These are phyloP conservation scores for Labrus mixtus DNA, from an alignment of 2,113 vertebrate genomes.

Conservation along the genomic window DNA sequence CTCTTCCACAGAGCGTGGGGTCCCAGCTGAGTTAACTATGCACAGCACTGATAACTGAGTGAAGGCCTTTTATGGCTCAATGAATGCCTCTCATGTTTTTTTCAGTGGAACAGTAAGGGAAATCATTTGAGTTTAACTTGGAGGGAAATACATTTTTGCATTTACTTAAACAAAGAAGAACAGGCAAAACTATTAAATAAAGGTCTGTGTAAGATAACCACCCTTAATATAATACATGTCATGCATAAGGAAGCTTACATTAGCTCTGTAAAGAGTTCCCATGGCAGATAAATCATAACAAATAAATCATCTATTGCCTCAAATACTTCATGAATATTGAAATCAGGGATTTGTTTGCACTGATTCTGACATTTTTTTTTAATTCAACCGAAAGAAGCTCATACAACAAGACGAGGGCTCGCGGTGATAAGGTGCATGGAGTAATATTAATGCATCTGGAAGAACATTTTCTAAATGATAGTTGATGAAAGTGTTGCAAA, in stretches of 20 bases:
- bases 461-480: constrained; percentile 18
- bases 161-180: neutral
- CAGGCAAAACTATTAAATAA: neutral
- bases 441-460: constrained; percentile 29
- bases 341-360: too few relatives aligned
- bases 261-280: too few relatives aligned
- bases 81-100: constrained; percentile 7
- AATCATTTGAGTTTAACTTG: neutral
- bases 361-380: too few relatives aligned
- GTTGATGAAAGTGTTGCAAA: neutral
- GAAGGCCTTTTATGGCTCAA: constrained; percentile 9
- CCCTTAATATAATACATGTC: neutral
- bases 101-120: neutral
- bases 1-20: constrained; percentile 46
- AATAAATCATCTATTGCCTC: too few relatives aligned
- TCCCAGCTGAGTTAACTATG: constrained; percentile 56
- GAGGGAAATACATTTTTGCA: neutral
- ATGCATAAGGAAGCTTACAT: neutral
- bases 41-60: constrained; percentile 22
- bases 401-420: constrained; percentile 16
- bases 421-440: neutral
- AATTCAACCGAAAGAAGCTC: constrained; percentile 22
- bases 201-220: neutral
- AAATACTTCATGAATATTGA: too few relatives aligned
- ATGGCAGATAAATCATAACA: too few relatives aligned